Conservation (phyloP, 2,797 vertebrate genomes). For the Geotrypetes seraphini region DNA sequence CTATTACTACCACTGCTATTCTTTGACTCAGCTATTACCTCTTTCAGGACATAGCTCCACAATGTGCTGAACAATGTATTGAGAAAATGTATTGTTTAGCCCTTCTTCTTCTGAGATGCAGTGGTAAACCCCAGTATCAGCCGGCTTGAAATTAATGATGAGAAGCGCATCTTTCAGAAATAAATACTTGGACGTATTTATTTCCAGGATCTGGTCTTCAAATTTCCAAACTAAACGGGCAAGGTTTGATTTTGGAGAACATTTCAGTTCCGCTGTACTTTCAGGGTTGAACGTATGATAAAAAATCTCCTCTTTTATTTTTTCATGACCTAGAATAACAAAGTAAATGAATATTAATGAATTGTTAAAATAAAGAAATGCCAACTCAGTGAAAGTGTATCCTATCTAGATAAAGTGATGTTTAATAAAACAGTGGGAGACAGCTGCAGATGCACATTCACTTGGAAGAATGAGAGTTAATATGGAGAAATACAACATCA, state of each 20-base stretch:
- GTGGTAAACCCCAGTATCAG: conserved; percentile 79
- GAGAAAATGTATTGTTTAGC: conserved; percentile 69
- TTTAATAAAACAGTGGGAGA: too few relatives aligned
- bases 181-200: conserved; percentile 74
- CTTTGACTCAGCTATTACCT: conserved; percentile 57
- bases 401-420: too few relatives aligned
- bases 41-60: conserved; percentile 62
- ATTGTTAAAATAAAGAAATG: too few relatives aligned
- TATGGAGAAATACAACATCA: too few relatives aligned
- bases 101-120: conserved; percentile 79
- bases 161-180: conserved; percentile 73
- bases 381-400: too few relatives aligned
- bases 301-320: conserved; percentile 51
- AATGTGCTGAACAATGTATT: conserved; percentile 64
- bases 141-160: conserved; percentile 77
- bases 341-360: too few relatives aligned
- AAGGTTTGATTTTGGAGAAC: conserved; percentile 75
- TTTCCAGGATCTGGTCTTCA: conserved; percentile 58
- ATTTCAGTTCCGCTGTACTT: conserved; percentile 79
- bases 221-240: conserved; percentile 81
- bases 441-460: too few relatives aligned
- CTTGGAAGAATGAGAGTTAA: too few relatives aligned
- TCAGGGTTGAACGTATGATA: conserved; percentile 72
- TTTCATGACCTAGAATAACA: conserved; percentile 67
- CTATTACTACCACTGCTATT: conserved; percentile 36